Evolutionary conservation across 2,797 vertebrate species (phyloP).

Genomic region (Gymnopithys bicolor): DNA sequence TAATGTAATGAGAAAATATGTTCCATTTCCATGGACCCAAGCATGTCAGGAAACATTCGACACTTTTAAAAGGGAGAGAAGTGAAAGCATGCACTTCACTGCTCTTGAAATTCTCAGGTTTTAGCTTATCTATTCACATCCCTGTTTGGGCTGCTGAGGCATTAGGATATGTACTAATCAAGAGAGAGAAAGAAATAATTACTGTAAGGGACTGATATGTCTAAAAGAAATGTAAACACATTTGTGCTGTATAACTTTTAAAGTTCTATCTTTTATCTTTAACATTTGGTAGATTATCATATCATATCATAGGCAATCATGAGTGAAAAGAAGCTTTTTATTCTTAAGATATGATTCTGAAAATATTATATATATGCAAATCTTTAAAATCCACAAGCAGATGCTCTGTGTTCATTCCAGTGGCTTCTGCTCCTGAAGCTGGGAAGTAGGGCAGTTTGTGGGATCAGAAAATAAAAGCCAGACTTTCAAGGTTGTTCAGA

Average conservation of each 20-base stretch:
- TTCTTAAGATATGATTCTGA: background rate
- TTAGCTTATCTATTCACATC: conserved; percentile 61
- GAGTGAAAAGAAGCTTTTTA: background rate
- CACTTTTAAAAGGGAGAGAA: conserved; percentile 68
- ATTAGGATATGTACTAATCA: background rate
- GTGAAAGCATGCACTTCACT: background rate
- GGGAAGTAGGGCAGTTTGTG: background rate
- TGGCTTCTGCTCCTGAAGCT: background rate
- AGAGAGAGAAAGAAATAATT: background rate
- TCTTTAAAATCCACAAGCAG: background rate
- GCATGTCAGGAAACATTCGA: conserved; percentile 75
- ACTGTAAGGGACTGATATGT: background rate
- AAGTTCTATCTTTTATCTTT: background rate
- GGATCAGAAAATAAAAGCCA: conserved; percentile 6
- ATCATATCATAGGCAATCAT: background rate
- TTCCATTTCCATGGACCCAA: conserved; percentile 78
- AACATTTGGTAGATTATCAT: background rate
- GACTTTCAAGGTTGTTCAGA: background rate
- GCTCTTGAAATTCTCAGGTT: conserved; percentile 51
- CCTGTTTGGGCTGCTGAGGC: conserved; percentile 21
- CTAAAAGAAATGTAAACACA: background rate
- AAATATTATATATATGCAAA: background rate
- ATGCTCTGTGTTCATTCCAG: background rate
- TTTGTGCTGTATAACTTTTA: background rate
- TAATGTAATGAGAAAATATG: conserved; percentile 82